Evolutionary conservation across 2,113 vertebrate species (phyloP).

Genomic region (Oceanites oceanicus): DNA sequence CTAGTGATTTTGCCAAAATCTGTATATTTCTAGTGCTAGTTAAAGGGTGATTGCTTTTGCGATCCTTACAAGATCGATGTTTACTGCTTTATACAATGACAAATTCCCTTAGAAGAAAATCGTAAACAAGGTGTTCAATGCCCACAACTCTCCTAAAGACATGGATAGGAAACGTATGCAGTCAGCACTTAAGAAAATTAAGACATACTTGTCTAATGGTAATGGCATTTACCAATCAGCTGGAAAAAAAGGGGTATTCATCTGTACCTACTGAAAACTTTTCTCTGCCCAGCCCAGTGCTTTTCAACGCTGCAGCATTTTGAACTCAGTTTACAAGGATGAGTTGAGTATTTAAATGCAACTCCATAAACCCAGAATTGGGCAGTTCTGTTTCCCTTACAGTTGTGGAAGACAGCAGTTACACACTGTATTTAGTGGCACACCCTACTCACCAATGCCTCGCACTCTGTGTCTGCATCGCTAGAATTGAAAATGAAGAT

Average conservation of each 20-base stretch:
- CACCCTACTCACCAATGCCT: not conserved
- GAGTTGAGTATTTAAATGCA: not conserved
- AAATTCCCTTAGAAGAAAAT: not conserved
- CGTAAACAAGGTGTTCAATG: not conserved
- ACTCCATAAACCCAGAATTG: not conserved
- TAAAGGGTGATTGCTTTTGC: not conserved
- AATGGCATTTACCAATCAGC: not conserved
- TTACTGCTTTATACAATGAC: not conserved
- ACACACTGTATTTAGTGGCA: not conserved
- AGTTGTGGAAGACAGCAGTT: not conserved
- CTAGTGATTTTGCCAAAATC: not conserved
- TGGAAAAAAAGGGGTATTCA: not conserved
- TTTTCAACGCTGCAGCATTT: not conserved
- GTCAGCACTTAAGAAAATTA: not conserved
- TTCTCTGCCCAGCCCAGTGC: not conserved
- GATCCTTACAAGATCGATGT: not conserved
- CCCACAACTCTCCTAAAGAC: not conserved
- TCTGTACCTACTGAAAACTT: not conserved
- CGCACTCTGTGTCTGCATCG: fast-evolving
- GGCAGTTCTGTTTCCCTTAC: not conserved
- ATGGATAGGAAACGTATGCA: not conserved
- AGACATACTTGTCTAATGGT: not conserved
- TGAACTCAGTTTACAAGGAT: not conserved
- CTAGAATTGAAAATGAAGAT: not conserved
- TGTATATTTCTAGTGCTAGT: not conserved